Percentiles rank a stretch among this genome's conserved stretches.
Conservation (phyloP, 2,797 vertebrate species). For the Squalus acanthias region DNA sequence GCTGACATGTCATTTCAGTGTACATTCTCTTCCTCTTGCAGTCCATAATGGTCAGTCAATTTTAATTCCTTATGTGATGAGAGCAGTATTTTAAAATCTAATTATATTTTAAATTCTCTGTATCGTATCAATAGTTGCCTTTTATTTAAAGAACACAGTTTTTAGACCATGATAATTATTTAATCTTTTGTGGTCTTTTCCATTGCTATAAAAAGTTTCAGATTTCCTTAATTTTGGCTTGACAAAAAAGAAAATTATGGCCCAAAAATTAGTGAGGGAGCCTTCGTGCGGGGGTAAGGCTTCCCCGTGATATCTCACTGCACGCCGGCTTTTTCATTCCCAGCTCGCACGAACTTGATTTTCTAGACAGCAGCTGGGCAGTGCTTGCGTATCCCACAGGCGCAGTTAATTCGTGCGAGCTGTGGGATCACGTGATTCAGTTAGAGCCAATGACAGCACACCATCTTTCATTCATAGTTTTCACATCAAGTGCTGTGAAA, state of each 20-base stretch:
- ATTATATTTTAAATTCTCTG: background rate
- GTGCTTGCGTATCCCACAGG: too few species aligned
- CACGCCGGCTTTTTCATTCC: too few species aligned
- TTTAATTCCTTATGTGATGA: background rate
- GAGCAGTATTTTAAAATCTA: background rate
- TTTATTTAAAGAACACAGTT: background rate
- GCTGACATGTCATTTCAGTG: background rate
- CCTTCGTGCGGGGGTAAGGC: too few species aligned
- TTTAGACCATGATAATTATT: background rate
- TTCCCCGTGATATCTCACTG: too few species aligned
- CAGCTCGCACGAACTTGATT: too few species aligned
- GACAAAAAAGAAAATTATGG: background rate
- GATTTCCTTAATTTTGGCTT: background rate
- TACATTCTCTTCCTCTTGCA: background rate
- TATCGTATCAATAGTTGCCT: background rate
- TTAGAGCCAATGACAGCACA: too few species aligned
- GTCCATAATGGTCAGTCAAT: background rate
- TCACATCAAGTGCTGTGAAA: too few species aligned
- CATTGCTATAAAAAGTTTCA: background rate
- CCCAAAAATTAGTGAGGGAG: too few species aligned
- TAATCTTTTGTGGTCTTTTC: background rate
- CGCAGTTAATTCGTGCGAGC: too few species aligned
- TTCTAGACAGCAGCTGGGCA: too few species aligned
- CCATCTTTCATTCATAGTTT: too few species aligned
- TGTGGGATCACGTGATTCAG: too few species aligned